These are phyloP conservation scores for Papilio demoleus DNA, from an alignment of 2,888 invertebrate genomes.

Conservation along the genomic window DNA sequence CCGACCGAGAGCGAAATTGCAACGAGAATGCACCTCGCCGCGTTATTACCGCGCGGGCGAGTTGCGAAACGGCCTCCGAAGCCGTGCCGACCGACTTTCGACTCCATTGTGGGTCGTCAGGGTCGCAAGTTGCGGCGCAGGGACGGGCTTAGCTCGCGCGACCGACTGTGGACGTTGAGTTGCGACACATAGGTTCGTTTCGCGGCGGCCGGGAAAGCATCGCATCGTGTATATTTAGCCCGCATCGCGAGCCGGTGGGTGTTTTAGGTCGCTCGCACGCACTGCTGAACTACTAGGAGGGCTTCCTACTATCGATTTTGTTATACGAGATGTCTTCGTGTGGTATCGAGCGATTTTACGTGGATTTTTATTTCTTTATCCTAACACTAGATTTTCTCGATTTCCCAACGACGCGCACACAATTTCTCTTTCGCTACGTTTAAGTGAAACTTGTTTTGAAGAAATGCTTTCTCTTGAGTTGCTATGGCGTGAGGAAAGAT, in stretches of 20 bases:
- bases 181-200: slow-evolving; percentile 77
- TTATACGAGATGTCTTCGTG: slow-evolving; percentile 65
- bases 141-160: background rate
- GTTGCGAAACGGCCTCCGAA: slow-evolving; percentile 69
- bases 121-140: slow-evolving; percentile 57
- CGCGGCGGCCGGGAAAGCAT: slow-evolving; percentile 64
- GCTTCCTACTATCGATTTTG: slow-evolving; percentile 83
- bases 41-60: slow-evolving; percentile 74
- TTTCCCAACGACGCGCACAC: slow-evolving; percentile 60
- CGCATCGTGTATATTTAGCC: slow-evolving; percentile 80
- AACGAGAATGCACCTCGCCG: slow-evolving; percentile 83
- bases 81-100: slow-evolving; percentile 50
- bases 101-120: slow-evolving; percentile 53
- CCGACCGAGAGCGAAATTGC: slow-evolving; percentile 84
- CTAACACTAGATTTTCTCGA: slow-evolving; percentile 60
- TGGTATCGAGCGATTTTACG: slow-evolving; percentile 60
- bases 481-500: slow-evolving; percentile 34
- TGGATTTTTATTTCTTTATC: slow-evolving; percentile 55
- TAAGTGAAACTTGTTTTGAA: slow-evolving; percentile 67
- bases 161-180: slow-evolving; percentile 77
- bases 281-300: slow-evolving; percentile 83
- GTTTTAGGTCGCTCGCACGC: slow-evolving; percentile 83
- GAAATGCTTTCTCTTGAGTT: slow-evolving; percentile 64
- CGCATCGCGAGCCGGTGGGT: slow-evolving; percentile 80
- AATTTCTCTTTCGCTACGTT: slow-evolving; percentile 70